Evolutionary conservation across 2,797 vertebrate genomes (phyloP).

Genomic region (Erpetoichthys calabaricus): DNA sequence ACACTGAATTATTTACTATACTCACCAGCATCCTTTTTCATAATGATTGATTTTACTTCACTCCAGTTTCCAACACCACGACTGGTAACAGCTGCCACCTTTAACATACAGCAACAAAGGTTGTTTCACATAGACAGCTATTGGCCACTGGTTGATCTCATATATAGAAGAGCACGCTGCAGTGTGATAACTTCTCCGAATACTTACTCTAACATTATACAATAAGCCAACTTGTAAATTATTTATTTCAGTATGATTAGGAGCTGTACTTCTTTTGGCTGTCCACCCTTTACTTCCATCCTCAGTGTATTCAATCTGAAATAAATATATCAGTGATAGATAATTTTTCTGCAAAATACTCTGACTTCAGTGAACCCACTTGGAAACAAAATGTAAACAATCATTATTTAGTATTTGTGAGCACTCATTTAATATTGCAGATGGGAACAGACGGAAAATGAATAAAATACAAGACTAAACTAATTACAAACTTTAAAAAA

Average conservation of each 20-base stretch:
- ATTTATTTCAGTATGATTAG: constrained; percentile 51
- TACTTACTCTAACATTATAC: constrained; percentile 75
- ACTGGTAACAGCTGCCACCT: constrained; percentile 90
- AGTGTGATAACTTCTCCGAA: not conserved
- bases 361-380: no score
- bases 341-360: no score
- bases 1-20: not conserved
- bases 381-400: no score
- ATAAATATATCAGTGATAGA: not conserved
- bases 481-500: no score
- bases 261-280: constrained; percentile 52
- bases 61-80: constrained; percentile 87
- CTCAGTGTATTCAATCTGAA: constrained; percentile 74
- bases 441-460: no score
- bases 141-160: no score
- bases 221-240: constrained; percentile 49
- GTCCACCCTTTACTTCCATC: constrained; percentile 62
- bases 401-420: no score
- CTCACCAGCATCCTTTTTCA: constrained; percentile 62
- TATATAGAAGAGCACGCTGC: no score
- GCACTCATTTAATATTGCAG: no score
- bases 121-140: no score
- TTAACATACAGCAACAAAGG: constrained; percentile 19
- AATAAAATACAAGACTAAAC: no score
- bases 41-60: constrained; percentile 73